Evolutionary conservation across 2,113 vertebrate species (phyloP).

Genomic region (Craseonycteris thonglongyai): DNA sequence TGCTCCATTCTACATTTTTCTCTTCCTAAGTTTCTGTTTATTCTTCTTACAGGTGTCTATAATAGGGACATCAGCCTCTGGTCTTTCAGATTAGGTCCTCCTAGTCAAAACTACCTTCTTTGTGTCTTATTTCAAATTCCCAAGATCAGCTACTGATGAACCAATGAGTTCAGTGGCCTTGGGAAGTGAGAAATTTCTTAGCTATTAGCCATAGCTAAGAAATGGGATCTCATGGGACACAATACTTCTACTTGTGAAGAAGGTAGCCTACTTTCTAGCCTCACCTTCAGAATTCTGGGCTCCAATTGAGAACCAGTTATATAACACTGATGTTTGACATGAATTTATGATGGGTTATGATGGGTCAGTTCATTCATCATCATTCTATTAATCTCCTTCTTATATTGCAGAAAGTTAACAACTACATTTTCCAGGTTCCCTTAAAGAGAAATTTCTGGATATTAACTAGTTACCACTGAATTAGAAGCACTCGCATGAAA

Average conservation of each 20-base stretch:
- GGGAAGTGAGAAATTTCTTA: neutral
- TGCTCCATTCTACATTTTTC: neutral
- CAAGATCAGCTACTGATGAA: neutral
- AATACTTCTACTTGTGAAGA: neutral
- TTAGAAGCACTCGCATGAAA: neutral
- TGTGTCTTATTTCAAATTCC: neutral
- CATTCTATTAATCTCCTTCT: neutral
- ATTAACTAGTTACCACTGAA: neutral
- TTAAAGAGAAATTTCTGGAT: neutral
- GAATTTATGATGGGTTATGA: no score
- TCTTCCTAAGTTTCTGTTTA: neutral
- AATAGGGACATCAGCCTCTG: neutral
- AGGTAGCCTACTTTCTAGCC: neutral
- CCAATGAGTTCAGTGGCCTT: neutral
- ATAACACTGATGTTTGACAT: neutral
- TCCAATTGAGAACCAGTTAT: neutral
- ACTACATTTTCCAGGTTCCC: neutral
- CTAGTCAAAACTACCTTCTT: neutral
- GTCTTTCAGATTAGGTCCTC: neutral
- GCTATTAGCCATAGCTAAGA: neutral
- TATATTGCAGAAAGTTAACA: neutral
- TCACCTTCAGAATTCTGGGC: neutral
- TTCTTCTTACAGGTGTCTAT: neutral
- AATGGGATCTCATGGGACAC: accelerated
- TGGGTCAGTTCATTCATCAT: neutral